Base-by-base conservation (phyloP, 2,888 invertebrate genomes). In the Conistra vaccinii region DNA sequence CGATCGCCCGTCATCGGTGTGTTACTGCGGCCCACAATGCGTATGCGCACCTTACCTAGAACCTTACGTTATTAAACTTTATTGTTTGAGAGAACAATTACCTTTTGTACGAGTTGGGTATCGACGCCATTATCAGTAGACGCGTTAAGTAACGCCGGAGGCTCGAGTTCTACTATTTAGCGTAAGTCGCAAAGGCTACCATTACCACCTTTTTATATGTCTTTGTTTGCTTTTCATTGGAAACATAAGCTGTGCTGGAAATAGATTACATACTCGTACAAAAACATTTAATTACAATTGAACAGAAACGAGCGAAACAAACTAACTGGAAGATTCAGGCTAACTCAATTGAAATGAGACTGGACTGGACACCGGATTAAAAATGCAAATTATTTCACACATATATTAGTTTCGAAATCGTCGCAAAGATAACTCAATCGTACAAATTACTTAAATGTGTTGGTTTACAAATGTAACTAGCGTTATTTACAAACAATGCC, bases 51-150 rank as follows among this genome's bases (percentile, higher is more conserved):
- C 90, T 93, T 95, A 95, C 95, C 92, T 95, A 95, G 95, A 95
- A 95, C 91, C 92, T 94, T 93, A 91, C 93, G 92, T 94, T 94
- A 94, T 93, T 93, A 92, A 93, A 92, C 94, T 93, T 95, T 93
- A 96, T 96, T 95, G 95, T 96, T 95, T 93, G 89, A 93, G 94
- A 94, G 95, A 96, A 96, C 96, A 96, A 96, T 96, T 94, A 95
- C 95, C 96, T 94, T 96, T 96, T 96, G 96, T 96, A 94, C 90
- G 90, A 91, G 92, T 91, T 92, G 89, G 91, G 91, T 94, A 94
- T 94, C 93, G 94, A 90, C 88, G 89, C 90, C 92, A 93, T 94
- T 94, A 95, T 95, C 94, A 93, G 93, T 92, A 93, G 91, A 92
- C 91, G 93, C 91, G 91, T 94, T 95, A 93, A 92, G 91, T 95